Percentiles rank a stretch among this genome's conserved stretches.
Conservation (phyloP, 2,113 vertebrate species). For the Dicerorhinus sumatrensis region DNA sequence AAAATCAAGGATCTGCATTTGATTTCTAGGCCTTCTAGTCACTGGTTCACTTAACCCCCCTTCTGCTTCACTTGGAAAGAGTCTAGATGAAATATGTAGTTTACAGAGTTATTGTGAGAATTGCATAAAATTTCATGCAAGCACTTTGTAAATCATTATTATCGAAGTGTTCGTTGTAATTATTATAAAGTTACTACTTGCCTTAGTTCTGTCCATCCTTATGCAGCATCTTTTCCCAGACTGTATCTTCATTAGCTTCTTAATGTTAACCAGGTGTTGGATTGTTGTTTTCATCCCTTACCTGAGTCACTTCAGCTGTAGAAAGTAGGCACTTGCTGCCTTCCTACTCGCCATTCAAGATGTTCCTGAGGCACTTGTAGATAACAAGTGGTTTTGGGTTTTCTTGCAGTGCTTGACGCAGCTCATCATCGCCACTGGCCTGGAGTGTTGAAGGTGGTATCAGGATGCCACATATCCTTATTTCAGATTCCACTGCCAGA, state of each 20-base stretch:
- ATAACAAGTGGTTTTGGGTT: not conserved
- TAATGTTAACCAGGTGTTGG: not conserved
- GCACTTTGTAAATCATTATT: conserved; percentile 19
- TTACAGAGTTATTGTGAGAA: not conserved
- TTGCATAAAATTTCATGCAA: not conserved
- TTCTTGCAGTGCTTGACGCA: conserved; percentile 92
- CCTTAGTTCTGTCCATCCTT: not conserved
- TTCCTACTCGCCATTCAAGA: too few relatives aligned
- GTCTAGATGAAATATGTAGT: not conserved
- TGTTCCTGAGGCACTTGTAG: not conserved
- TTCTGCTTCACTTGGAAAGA: not conserved
- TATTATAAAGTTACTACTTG: not conserved
- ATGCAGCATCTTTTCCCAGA: not conserved
- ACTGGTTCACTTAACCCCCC: not conserved
- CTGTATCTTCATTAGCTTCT: not conserved
- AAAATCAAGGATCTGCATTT: not conserved
- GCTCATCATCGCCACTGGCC: conserved; percentile 99
- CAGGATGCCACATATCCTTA: conserved; percentile 97
- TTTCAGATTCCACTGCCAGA: conserved; percentile 97
- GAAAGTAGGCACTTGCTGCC: not conserved
- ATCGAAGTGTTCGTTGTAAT: not conserved
- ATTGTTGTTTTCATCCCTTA: not conserved
- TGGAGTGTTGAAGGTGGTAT: conserved; percentile 89
- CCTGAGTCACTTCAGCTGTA: not conserved
- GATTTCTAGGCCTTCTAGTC: not conserved